phyloP scores from a whole-genome alignment of 2,113 vertebrate genomes.

The Brachirus orientalis region DNA sequence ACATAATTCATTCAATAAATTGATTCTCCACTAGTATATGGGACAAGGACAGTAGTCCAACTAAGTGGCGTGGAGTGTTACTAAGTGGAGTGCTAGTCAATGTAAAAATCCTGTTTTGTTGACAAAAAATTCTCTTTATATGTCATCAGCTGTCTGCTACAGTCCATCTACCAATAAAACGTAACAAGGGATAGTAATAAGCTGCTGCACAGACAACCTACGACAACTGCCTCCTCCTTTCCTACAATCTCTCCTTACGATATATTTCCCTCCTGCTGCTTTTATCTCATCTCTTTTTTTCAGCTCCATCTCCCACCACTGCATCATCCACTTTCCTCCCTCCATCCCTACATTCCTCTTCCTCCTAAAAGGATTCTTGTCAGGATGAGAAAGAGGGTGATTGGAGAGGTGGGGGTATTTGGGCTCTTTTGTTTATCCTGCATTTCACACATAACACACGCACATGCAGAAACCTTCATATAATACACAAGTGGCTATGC shows the following conservation, averaged over 20 bases:
- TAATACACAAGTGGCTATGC: constrained; percentile 43
- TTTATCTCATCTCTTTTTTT: background rate
- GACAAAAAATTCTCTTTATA: background rate
- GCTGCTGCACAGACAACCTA: background rate
- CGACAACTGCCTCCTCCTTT: background rate
- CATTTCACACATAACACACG: constrained; percentile 17
- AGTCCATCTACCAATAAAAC: background rate
- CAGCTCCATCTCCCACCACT: background rate
- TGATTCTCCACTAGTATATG: too few species aligned
- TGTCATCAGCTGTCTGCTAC: too few species aligned
- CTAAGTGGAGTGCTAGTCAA: too few species aligned
- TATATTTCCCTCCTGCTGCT: constrained; percentile 1
- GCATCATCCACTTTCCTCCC: background rate
- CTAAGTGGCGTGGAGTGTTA: too few species aligned
- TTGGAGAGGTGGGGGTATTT: constrained; percentile 2
- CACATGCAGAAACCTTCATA: constrained; percentile 23
- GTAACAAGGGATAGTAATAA: background rate
- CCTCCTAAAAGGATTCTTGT: constrained; percentile 39
- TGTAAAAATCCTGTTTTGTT: too few species aligned
- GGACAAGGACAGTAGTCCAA: too few species aligned
- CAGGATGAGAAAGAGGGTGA: constrained; percentile 39
- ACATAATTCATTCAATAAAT: too few species aligned
- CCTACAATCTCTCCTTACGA: background rate
- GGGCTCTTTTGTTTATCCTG: constrained; percentile 28
- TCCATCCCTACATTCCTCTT: background rate